These are phyloP conservation scores for Halisarca cf. caerulea DNA, from an alignment of 37 sponge, comb jelly and placozoan genomes.

Conservation along the genomic window DNA sequence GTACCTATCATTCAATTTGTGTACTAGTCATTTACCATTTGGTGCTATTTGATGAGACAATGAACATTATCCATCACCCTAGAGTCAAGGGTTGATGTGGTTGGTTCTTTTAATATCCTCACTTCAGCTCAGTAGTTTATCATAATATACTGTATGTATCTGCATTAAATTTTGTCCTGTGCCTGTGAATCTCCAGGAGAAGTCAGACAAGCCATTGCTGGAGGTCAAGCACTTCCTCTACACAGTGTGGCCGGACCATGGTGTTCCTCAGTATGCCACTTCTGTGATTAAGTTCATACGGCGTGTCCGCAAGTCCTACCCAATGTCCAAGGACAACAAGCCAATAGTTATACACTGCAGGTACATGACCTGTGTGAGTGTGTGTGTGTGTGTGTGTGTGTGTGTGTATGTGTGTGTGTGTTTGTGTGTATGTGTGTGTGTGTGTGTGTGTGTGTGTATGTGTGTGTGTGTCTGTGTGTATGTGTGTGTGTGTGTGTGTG, in stretches of 20 bases:
- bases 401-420: background rate
- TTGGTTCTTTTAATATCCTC: too few relatives aligned
- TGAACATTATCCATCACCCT: too few relatives aligned
- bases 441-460: too few relatives aligned
- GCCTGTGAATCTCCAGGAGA: background rate
- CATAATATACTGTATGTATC: too few relatives aligned
- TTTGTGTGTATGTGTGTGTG: background rate
- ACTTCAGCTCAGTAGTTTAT: too few relatives aligned
- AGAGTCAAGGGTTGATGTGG: too few relatives aligned
- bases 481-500: background rate
- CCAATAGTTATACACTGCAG: slow-evolving; percentile 84
- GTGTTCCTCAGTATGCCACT: slow-evolving; percentile 81
- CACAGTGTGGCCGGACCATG: slow-evolving; percentile 87
- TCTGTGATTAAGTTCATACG: slow-evolving; percentile 70
- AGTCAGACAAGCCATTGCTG: slow-evolving; percentile 16
- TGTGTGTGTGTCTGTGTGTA: too few relatives aligned
- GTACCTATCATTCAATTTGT: too few relatives aligned
- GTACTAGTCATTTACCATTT: too few relatives aligned
- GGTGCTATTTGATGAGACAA: too few relatives aligned
- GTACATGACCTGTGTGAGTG: background rate
- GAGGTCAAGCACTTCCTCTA: slow-evolving; percentile 75
- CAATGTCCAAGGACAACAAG: background rate
- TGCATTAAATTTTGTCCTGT: too few relatives aligned
- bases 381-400: background rate
- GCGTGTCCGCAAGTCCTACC: slow-evolving; percentile 44